Percentiles rank a stretch among this genome's conserved stretches.
Evolutionary conservation across 1,140 invertebrate species (phyloP).

Genomic region (Mylabris phalerata): DNA sequence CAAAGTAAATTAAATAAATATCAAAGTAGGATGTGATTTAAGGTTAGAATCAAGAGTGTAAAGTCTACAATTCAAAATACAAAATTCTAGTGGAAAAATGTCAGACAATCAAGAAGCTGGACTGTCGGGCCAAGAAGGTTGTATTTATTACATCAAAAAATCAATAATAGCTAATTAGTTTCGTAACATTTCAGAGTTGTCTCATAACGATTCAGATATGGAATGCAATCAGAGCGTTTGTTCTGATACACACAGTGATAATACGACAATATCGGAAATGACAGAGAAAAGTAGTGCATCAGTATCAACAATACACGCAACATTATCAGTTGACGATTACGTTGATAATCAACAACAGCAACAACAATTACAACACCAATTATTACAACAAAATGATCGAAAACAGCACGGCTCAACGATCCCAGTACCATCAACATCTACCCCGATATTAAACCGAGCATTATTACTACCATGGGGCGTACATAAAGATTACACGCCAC

Average conservation of each 20-base stretch:
- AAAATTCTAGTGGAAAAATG: not conserved
- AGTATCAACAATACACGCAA: slow-evolving; percentile 31
- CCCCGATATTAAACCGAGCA: slow-evolving; percentile 22
- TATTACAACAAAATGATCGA: not conserved
- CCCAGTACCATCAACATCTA: not conserved
- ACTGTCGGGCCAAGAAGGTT: too few relatives aligned
- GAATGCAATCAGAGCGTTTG: slow-evolving; percentile 33
- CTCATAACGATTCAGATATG: slow-evolving; percentile 32
- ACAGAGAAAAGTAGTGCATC: slow-evolving; percentile 34
- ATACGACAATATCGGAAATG: slow-evolving; percentile 28
- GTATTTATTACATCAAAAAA: too few relatives aligned
- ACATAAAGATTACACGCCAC: slow-evolving; percentile 63
- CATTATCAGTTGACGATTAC: slow-evolving; percentile 16
- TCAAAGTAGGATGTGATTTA: too few relatives aligned
- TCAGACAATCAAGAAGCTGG: not conserved
- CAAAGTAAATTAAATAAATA: too few relatives aligned
- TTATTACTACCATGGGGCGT: slow-evolving; percentile 72
- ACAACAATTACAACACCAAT: not conserved
- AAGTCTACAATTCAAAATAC: too few relatives aligned
- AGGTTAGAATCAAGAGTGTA: too few relatives aligned
- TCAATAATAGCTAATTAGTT: too few relatives aligned
- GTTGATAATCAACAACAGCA: not conserved
- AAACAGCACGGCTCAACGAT: not conserved
- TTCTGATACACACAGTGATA: slow-evolving; percentile 33
- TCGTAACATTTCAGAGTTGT: slow-evolving; percentile 17